Evolutionary conservation across 2,113 vertebrate species (phyloP), one percentile per base, ranked within the genome.

Genomic region (Periophthalmus modestus): DNA sequence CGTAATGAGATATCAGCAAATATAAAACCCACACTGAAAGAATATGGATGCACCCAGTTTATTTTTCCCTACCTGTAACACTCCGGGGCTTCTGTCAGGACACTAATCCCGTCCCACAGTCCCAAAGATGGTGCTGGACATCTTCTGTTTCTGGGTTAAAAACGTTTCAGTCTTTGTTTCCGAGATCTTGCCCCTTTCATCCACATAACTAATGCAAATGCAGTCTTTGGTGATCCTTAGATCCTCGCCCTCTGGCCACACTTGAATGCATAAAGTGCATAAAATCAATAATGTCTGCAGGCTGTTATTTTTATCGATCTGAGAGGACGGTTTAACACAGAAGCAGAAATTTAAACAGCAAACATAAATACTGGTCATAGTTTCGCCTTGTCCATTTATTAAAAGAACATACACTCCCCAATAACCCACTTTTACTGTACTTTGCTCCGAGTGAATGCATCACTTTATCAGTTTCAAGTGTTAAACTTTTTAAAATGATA

Each of bases 291-390:
- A 24, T 65, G 15, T 5, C 3, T 3, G 15, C 6, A 21, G 52
- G 34, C 15, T 23, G 47, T 16, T 39, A 28, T 13, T 24, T 67
- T 48, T 67, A 67, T 67, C 21, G 66, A 48, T 43, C 66, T 46
- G 46, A 43, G 13, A 9, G 52, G 16, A 55, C 24, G 21, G 13
- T 24, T 23, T 21, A 65, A 65, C 18, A 11, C 61, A 65, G 39
- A 43, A 11, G 28, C 33, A 65, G 61, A 39, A 19, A 65, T 65
- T 65, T 39, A 65, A 43, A 65, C 62, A 43, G 34, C 62, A 65
- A 39, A 62, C 59, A 62, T 62, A 62, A 65, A 65, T 65, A 39
- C 10, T 43, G 15, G 18, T 10, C 19, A 65, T 43, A 39, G 9
- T 63, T 63, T n/a, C 16, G 0, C 61, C 18, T 15, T 19, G 11